These are phyloP conservation scores for Drosophila stalkeri DNA, from an alignment of 2,888 invertebrate species.

Conservation along the genomic window DNA sequence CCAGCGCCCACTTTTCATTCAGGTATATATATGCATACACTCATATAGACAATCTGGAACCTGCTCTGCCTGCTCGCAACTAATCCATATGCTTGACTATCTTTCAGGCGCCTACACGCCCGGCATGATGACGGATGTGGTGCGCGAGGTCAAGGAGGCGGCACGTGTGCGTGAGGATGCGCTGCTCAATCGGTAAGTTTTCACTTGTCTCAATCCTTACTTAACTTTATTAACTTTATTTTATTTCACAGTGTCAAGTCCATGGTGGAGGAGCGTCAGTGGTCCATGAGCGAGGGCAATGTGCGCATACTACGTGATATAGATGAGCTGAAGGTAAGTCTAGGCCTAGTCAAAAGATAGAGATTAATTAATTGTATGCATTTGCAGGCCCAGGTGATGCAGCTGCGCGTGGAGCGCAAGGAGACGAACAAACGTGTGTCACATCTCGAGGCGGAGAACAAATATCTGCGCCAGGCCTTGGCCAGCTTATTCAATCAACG, in stretches of 20 bases:
- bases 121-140: slow-evolving; percentile 90
- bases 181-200: slow-evolving; percentile 85
- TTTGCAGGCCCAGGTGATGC: slow-evolving; percentile 88
- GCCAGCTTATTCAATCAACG: slow-evolving; percentile 82
- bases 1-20: slow-evolving; percentile 86
- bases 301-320: slow-evolving; percentile 84
- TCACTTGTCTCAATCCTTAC: fast-evolving
- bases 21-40: slow-evolving; percentile 77
- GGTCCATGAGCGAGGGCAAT: slow-evolving; percentile 84
- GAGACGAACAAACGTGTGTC: slow-evolving; percentile 89
- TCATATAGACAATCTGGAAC: neutral
- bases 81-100: slow-evolving; percentile 3
- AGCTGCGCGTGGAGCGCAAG: slow-evolving; percentile 88
- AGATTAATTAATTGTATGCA: neutral
- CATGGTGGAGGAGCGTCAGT: slow-evolving; percentile 85
- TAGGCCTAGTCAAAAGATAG: neutral
- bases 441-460: slow-evolving; percentile 89
- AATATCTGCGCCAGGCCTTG: slow-evolving; percentile 85
- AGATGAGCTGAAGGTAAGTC: slow-evolving; percentile 84
- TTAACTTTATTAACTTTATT: neutral
- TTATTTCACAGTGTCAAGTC: slow-evolving; percentile 81
- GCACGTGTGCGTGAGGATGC: slow-evolving; percentile 90
- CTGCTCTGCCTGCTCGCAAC: neutral
- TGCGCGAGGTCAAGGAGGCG: slow-evolving; percentile 90
- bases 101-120: slow-evolving; percentile 87